These are phyloP conservation scores for Pachyrhynchus sulphureomaculatus DNA, from an alignment of 1,140 invertebrate species.

Conservation along the genomic window DNA sequence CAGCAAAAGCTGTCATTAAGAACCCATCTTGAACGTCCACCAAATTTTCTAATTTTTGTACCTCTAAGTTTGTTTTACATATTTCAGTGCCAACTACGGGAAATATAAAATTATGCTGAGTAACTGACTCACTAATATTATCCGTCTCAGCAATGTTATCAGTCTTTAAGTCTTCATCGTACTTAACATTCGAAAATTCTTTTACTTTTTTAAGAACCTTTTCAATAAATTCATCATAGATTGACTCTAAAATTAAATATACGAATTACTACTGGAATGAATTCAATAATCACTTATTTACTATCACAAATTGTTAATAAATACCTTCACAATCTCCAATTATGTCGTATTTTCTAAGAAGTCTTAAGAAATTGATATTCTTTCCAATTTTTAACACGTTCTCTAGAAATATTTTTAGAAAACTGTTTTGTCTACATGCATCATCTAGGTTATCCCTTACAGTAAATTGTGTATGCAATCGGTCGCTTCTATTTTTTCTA, in stretches of 20 bases:
- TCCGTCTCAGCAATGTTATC: neutral
- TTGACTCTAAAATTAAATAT: constrained; percentile 35
- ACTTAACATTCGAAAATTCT: constrained; percentile 14
- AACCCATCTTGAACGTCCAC: constrained; percentile 45
- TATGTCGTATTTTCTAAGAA: constrained; percentile 41
- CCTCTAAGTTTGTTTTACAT: constrained; percentile 23
- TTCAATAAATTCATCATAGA: constrained; percentile 40
- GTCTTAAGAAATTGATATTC: constrained; percentile 43
- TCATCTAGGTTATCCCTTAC: constrained; percentile 22
- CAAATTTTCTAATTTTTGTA: constrained; percentile 41
- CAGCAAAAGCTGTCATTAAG: constrained; percentile 42
- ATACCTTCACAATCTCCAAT: constrained; percentile 34
- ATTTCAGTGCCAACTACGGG: constrained; percentile 24
- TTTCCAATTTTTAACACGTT: constrained; percentile 44
- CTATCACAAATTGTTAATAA: too few species aligned
- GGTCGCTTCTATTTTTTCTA: constrained; percentile 12
- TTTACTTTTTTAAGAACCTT: constrained; percentile 34
- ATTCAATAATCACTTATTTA: neutral
- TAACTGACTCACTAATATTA: neutral
- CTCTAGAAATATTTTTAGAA: constrained; percentile 39
- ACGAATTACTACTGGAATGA: neutral
- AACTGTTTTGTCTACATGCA: constrained; percentile 23
- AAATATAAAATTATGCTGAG: constrained; percentile 16
- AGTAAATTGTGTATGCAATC: constrained; percentile 18
- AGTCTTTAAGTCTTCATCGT: neutral